Conservation (phyloP, 2,113 vertebrate genomes). For the Echinops telfairi region DNA sequence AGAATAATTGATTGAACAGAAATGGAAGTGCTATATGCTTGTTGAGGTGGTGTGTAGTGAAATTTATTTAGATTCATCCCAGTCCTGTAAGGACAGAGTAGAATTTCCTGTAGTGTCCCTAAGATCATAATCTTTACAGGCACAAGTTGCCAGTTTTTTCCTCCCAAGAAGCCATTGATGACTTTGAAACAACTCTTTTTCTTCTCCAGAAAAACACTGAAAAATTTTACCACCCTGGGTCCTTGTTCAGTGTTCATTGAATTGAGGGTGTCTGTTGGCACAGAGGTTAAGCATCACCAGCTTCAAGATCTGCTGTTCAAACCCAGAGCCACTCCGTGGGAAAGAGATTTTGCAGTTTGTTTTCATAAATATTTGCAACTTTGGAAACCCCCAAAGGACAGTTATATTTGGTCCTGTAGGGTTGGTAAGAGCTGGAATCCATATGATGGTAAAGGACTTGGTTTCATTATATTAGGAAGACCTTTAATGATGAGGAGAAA, state of each 20-base stretch:
- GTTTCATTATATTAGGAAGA: constrained; percentile 2
- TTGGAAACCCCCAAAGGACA: not conserved
- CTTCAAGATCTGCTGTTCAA: not conserved
- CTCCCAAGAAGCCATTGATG: no score
- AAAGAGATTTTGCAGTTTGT: not conserved
- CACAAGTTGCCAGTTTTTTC: not conserved
- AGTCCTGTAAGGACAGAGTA: not conserved
- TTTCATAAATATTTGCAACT: not conserved
- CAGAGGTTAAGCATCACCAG: not conserved
- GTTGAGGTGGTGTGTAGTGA: not conserved
- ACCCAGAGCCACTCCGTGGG: not conserved
- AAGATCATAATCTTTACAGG: not conserved
- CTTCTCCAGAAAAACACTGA: no score
- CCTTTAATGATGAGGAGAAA: not conserved
- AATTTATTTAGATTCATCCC: not conserved
- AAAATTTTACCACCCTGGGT: no score
- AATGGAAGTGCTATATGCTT: not conserved
- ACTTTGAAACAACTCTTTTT: no score
- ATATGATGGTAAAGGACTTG: not conserved
- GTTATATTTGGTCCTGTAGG: not conserved
- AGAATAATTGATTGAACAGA: not conserved
- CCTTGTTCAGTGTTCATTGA: not conserved
- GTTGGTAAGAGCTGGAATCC: not conserved
- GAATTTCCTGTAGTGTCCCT: not conserved
- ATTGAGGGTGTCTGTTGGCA: not conserved